Base-by-base conservation (phyloP, 2,113 vertebrate genomes). In the Pholis gunnellus region DNA sequence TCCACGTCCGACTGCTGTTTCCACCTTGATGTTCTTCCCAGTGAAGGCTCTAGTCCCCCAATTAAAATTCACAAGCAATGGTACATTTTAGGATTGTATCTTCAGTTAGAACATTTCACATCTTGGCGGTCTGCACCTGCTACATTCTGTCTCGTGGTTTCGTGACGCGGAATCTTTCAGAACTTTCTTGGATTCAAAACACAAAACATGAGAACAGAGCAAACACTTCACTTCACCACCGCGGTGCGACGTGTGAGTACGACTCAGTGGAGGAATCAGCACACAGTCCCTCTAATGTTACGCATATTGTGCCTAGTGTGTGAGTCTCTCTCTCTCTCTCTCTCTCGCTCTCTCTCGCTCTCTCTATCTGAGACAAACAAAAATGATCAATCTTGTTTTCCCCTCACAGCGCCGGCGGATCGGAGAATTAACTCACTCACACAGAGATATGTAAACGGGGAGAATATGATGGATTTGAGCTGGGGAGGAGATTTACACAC, bases 401-500 rank as follows among this genome's bases (percentile, higher is more conserved):
- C 54, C 59, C 27, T 80, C 44, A 8, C 44, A 17, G 25, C 1
- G 27, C 61, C 56, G 6, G 40, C 13, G 27, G 85, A 80, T 72
- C 5, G 0, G 66, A 78, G 82, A 89, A 79, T 88, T 56, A 88
- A 84, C 85, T 79, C 63, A 42, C 67, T 85, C 82, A 75, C 70
- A 31, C 57, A 42, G 60, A 73, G 81, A 82, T 78, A 61, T 78
- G 79, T 64, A 75, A 80, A 82, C 82, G 83, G 25, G 25, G 68
- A 89, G 76, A 84, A 42, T 31, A 72, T 79, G 78, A 92, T 88
- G 79, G 82, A 88, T 87, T 83, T 86, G 56, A 57, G 86, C 72
- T 20, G 29, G 22, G 57, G 69, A 54, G 44, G 36, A 80, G 52
- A 75, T 90, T 82, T 84, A 29, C 81, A 78, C 82, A 22, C 2